Percentiles rank a stretch among this genome's conserved stretches.
Evolutionary conservation across 2,113 vertebrate species (phyloP).

Genomic region (Gulo gulo): DNA sequence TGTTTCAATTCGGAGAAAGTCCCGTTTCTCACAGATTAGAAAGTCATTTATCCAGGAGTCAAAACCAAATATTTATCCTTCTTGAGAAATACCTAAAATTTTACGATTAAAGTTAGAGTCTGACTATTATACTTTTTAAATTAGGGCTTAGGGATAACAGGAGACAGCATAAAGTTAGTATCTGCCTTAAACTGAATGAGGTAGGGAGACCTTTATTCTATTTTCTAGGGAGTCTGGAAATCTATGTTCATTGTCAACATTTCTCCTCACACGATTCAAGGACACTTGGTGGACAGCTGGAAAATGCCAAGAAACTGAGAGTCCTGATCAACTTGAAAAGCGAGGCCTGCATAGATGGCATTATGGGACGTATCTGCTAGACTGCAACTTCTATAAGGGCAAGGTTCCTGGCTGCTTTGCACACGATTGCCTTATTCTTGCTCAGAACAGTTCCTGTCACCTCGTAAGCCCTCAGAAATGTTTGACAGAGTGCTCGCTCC

Average conservation of each 20-base stretch:
- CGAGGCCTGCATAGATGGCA: not conserved
- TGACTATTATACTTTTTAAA: not conserved
- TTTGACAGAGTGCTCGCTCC: not conserved
- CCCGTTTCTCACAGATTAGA: not conserved
- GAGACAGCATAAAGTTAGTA: not conserved
- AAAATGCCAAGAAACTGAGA: conserved; percentile 12
- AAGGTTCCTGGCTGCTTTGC: not conserved
- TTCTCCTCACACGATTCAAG: not conserved
- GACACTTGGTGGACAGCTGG: not conserved
- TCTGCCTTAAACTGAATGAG: not conserved
- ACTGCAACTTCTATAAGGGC: not conserved
- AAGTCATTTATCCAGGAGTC: not conserved
- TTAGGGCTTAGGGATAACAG: not conserved
- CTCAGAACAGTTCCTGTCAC: not conserved
- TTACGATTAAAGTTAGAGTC: not conserved
- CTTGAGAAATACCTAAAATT: not conserved
- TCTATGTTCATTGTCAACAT: not conserved
- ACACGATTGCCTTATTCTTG: not conserved
- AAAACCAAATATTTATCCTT: not conserved
- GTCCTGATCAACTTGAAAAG: not conserved
- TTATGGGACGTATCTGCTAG: not conserved
- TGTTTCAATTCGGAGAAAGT: not conserved
- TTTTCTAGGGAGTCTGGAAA: not conserved
- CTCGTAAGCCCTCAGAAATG: not conserved
- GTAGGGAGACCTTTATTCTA: not conserved